Evolutionary conservation across 2,797 vertebrate genomes (phyloP), one percentile per base, ranked within the genome.

Genomic region (Anomalospiza imberbis): DNA sequence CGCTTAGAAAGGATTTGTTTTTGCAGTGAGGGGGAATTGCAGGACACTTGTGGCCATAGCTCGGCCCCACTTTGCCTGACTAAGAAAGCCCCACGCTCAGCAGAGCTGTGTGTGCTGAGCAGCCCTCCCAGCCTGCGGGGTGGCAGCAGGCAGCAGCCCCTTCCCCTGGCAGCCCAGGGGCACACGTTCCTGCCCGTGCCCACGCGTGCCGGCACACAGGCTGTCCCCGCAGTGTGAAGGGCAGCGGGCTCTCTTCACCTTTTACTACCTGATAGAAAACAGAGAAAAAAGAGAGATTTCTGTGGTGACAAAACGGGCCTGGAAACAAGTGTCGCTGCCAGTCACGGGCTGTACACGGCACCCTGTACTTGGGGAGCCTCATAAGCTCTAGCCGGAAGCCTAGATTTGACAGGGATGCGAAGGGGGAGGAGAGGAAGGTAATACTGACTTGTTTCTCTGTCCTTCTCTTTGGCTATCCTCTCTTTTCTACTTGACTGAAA

Each of bases 151-250:
- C 11, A 3, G 24, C 16, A 18, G 5, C 2, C 3, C 48, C 57
- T 24, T 28, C 13, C 62, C 5, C 1, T 7, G 45, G 32, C 4
- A 8, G 42, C 12, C 11, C 0, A 0, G 60, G n/a, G 10, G 4
- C 54, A 32, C 53, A 6, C 3, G 0, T 5, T 32, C 25, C 12
- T 2, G 2, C 4, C 4, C 18, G 10, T 7, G 34, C 2, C 1
- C 10, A 5, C 10, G 0, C 2, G 31, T 26, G 42, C 42, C 67
- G 18, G 47, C 28, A 9, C 12, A 11, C 16, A 19, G 47, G 21
- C 72, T 42, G 44, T 6, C 26, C 42, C 28, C 0, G 0, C 22
- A 5, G 13, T 1, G 21, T 1, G 3, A 11, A 25, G 47, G 61
- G 55, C 68, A 47, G 68, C 44, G 20, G 48, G 6, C 55, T 40